These are phyloP conservation scores for Ichneumoninae sp. DNA, from an alignment of 2,888 invertebrate species.

Conservation along the genomic window DNA sequence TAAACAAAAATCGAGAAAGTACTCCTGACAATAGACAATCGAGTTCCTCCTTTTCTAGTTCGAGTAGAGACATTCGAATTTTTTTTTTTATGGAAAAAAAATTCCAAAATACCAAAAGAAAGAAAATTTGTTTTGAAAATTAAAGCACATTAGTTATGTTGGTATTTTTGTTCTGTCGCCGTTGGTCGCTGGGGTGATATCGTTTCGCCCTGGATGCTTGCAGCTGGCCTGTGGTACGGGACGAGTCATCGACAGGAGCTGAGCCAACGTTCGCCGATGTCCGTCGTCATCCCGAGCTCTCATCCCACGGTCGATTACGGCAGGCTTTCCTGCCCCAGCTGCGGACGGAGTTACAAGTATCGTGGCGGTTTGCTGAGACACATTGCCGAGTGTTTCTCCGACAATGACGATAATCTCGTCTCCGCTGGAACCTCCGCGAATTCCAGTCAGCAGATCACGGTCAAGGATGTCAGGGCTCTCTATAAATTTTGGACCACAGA, in stretches of 20 bases:
- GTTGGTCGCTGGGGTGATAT: slow-evolving; percentile 67
- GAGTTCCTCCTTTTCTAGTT: slow-evolving; percentile 64
- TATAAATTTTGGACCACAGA: slow-evolving; percentile 76
- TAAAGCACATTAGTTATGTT: slow-evolving; percentile 27
- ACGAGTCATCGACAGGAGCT: slow-evolving; percentile 55
- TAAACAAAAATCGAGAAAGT: slow-evolving; percentile 68
- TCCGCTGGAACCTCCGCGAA: slow-evolving; percentile 66
- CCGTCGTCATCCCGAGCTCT: slow-evolving; percentile 65
- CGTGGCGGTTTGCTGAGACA: slow-evolving; percentile 83
- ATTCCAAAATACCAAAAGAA: too few relatives aligned
- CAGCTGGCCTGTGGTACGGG: slow-evolving; percentile 73
- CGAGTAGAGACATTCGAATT: slow-evolving; percentile 38
- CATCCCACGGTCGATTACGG: slow-evolving; percentile 80
- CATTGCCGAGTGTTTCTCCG: slow-evolving; percentile 81
- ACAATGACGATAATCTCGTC: slow-evolving; percentile 70
- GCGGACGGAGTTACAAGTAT: slow-evolving; percentile 83
- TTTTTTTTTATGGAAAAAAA: slow-evolving; percentile 15
- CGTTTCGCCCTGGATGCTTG: slow-evolving; percentile 75
- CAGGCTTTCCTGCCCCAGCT: slow-evolving; percentile 82
- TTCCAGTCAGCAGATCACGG: slow-evolving; percentile 71
- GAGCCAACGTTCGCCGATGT: slow-evolving; percentile 70
- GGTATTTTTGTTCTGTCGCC: slow-evolving; percentile 56
- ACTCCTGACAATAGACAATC: slow-evolving; percentile 52
- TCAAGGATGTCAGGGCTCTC: slow-evolving; percentile 76
- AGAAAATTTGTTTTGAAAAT: background rate